Base-by-base conservation (phyloP, 2,888 invertebrate species). In the Escarpia spicata region DNA sequence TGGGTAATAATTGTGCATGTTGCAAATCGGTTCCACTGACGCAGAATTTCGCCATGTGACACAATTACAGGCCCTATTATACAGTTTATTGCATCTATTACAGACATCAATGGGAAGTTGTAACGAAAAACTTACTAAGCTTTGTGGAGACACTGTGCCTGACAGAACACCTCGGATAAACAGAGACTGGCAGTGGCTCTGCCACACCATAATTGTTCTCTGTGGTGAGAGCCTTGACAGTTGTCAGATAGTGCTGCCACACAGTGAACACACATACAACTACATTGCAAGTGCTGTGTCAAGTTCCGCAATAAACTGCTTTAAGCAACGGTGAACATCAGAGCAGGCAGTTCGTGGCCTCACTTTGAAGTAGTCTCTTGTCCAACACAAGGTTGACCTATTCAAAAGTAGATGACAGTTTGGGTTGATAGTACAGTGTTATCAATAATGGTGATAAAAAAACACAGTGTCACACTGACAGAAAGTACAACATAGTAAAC, bases 51-150 rank as follows among this genome's bases (percentile, higher is more conserved):
- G 37, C 37, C 37, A 37, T 37, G 37, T 37, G 37, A 37, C 37
- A 37, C 37, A 37, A 0, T 37, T 37, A 37, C 37, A 37, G 37
- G 37, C 37, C 37, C 1, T 37, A 37, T 37, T 37, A 37, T 37
- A 37, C 15, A 4, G 60, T 60, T 60, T 60, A 15, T 26, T 60
- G 60, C 19, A 12, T 60, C 4, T 26, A 19, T 4, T 60, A 4
- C 60, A 60, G 15, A 4, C 15, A 19, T 4, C 60, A 60, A 60
- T 26, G 4, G 4, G 60, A 60, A 60, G 4, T 60, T 60, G 4
- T 19, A 75, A 75, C n/a, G 75, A 75, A 75, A 75, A 75, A 75
- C 75, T 75, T 15, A 75, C 75, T 75, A 75, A 75, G 75, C 75
- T 75, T 75, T 75, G 75, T 19, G 52, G 2, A 75, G 26, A 26